phyloP scores from a whole-genome alignment of 1,140 invertebrate genomes.

The Ganaspis sp. region DNA sequence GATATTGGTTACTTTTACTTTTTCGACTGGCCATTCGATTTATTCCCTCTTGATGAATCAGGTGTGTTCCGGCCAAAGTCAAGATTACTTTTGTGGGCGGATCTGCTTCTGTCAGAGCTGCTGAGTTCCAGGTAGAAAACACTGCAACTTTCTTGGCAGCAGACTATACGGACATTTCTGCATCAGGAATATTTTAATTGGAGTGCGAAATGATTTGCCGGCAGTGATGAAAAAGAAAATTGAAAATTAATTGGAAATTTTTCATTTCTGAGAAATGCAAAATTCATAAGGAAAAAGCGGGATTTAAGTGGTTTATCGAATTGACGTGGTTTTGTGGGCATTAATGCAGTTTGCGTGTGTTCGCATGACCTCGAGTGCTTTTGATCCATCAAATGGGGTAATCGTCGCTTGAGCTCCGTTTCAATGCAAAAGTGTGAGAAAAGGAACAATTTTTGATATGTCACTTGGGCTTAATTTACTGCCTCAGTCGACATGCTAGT shows the following conservation, averaged over 20 bases:
- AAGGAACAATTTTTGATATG: conserved; percentile 9
- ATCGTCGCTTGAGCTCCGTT: not conserved
- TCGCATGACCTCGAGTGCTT: not conserved
- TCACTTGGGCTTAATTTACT: conserved; percentile 3
- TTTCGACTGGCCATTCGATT: conserved; percentile 66
- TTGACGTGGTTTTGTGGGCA: too few relatives aligned
- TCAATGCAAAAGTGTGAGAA: not conserved
- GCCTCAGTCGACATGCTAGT: not conserved
- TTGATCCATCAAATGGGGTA: not conserved
- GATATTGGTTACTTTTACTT: conserved; percentile 58
- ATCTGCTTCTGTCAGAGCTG: conserved; percentile 74
- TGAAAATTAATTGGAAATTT: too few relatives aligned
- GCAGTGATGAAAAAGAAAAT: not conserved
- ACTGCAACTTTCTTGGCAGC: conserved; percentile 42
- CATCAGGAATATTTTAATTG: conserved; percentile 70
- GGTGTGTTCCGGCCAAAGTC: conserved; percentile 65
- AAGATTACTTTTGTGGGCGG: conserved; percentile 77
- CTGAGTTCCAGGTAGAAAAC: conserved; percentile 67
- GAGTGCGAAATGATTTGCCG: conserved; percentile 48
- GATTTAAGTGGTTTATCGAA: too few relatives aligned
- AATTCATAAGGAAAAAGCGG: too few relatives aligned
- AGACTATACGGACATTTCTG: conserved; percentile 33
- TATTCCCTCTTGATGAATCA: conserved; percentile 75
- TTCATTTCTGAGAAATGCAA: too few relatives aligned
- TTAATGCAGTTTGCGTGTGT: not conserved